Percentiles rank a stretch among this genome's conserved stretches.
These are phyloP conservation scores for Protosalanx chinensis DNA, from an alignment of 2,797 vertebrate species.

Conservation along the genomic window DNA sequence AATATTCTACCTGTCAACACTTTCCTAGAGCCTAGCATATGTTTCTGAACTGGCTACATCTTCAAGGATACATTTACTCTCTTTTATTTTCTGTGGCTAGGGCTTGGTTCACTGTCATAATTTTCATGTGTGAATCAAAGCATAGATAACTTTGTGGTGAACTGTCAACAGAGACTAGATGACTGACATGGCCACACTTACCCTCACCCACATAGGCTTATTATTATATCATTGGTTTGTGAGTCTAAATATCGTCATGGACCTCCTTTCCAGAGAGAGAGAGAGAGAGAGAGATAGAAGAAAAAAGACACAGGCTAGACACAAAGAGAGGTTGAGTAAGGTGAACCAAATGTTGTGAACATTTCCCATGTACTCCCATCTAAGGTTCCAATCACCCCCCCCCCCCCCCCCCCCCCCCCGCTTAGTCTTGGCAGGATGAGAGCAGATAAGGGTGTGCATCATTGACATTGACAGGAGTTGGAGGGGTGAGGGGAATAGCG, in stretches of 20 bases:
- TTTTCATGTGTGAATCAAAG: too few relatives aligned
- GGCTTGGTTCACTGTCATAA: too few relatives aligned
- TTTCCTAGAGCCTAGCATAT: too few relatives aligned
- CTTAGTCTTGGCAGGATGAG: conserved; percentile 16
- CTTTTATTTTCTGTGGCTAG: too few relatives aligned
- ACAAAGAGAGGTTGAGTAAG: neutral
- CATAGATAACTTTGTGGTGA: neutral
- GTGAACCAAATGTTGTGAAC: neutral
- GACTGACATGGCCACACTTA: neutral
- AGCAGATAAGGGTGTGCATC: conserved; percentile 30
- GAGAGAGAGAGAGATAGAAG: neutral
- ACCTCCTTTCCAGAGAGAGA: neutral
- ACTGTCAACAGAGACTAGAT: neutral
- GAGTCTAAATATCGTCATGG: neutral
- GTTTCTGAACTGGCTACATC: too few relatives aligned
- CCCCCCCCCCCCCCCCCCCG: neutral
- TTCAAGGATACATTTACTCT: too few relatives aligned
- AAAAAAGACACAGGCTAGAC: neutral
- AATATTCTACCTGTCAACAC: too few relatives aligned
- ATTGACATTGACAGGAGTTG: neutral
- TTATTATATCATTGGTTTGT: conserved; percentile 11
- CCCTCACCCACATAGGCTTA: conserved; percentile 3
- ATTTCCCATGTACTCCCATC: neutral
- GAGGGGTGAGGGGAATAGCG: conserved; percentile 13
- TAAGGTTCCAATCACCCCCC: neutral